phyloP scores from a whole-genome alignment of 1,140 invertebrate species.

The Ceratosolen fusciceps region DNA sequence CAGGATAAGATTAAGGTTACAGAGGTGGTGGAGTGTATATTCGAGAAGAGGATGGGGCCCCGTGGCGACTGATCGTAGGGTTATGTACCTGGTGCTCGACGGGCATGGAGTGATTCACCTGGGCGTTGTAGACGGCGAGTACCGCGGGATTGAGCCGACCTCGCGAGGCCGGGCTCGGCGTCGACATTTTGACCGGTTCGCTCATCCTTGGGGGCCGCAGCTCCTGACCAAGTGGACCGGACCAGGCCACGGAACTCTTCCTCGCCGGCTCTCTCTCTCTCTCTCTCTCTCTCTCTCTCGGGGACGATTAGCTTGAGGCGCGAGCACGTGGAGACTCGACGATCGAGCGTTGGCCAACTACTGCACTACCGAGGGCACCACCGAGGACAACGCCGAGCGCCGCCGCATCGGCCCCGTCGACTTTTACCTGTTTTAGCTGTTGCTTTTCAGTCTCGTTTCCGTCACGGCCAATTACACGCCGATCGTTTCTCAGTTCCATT shows the following conservation, averaged over 20 bases:
- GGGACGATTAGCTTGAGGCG: not conserved
- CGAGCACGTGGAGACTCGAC: not conserved
- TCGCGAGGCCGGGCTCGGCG: conserved; percentile 38
- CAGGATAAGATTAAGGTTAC: no score
- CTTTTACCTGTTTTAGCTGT: not conserved
- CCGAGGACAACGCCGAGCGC: not conserved
- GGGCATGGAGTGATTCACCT: conserved; percentile 33
- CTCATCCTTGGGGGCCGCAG: conserved; percentile 22
- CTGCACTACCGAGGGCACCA: not conserved
- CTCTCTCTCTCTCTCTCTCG: not conserved
- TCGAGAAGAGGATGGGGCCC: no score
- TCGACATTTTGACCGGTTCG: conserved; percentile 47
- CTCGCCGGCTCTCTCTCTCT: not conserved
- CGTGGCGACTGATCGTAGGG: no score
- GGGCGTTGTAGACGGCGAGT: conserved; percentile 57
- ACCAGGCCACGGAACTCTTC: not conserved
- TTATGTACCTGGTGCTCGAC: conserved; percentile 39
- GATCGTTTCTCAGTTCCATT: not conserved
- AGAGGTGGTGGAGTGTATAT: no score
- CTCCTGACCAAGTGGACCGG: not conserved
- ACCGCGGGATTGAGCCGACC: conserved; percentile 59
- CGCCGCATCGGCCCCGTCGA: not conserved
- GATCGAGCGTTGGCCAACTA: not conserved
- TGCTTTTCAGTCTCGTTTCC: not conserved
- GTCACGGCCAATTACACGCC: not conserved